A percentile compares a stretch with the other conserved stretches of the same genome.
phyloP scores from a whole-genome alignment of 2,113 vertebrate species.

The Podilymbus podiceps region DNA sequence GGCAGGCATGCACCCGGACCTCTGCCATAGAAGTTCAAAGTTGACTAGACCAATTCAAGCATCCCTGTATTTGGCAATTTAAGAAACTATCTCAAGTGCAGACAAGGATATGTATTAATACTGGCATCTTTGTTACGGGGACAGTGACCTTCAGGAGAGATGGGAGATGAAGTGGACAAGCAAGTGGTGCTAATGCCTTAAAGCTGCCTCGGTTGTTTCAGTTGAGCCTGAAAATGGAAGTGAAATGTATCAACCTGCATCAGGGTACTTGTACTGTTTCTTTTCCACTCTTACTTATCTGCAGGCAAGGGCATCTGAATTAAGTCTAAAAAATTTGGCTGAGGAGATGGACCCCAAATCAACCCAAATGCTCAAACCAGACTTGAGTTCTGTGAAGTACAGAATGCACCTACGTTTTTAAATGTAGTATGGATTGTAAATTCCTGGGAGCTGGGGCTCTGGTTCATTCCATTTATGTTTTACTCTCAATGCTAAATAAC shows the following conservation, averaged over 20 bases:
- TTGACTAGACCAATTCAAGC: rapidly evolving
- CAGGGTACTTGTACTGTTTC: neutral
- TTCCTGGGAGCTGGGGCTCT: neutral
- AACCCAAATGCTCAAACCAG: neutral
- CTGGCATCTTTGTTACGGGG: neutral
- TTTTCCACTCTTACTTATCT: rapidly evolving
- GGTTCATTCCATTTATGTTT: neutral
- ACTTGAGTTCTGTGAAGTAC: neutral
- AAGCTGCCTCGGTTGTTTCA: neutral
- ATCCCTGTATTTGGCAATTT: neutral
- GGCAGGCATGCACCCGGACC: rapidly evolving
- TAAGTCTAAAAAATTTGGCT: neutral
- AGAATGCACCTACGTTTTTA: neutral
- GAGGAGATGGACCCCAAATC: neutral
- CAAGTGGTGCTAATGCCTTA: neutral
- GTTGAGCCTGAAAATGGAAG: neutral
- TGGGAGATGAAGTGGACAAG: neutral
- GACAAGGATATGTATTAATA: neutral
- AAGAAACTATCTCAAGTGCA: neutral
- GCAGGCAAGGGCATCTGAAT: neutral
- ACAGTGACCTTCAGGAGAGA: neutral
- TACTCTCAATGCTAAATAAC: neutral
- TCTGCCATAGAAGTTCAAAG: neutral
- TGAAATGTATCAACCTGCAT: neutral
- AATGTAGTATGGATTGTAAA: neutral